Percentiles rank a stretch among this genome's conserved stretches.
Conservation (phyloP, 2,797 vertebrate genomes). For the Tangara arthus region DNA sequence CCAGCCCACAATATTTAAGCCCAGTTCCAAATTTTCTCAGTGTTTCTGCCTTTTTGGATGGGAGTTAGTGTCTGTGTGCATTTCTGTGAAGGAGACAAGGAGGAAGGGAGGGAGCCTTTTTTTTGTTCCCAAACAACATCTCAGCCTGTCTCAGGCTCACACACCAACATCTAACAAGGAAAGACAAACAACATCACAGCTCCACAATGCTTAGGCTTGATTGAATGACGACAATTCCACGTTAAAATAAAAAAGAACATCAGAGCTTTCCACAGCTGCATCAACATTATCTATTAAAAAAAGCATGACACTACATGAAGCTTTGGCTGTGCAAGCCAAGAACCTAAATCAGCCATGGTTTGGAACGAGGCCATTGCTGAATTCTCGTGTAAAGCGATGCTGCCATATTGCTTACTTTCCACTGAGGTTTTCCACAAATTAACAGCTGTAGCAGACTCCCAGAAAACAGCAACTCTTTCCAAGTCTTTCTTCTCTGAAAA, state of each 20-base stretch:
- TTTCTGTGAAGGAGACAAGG: background rate
- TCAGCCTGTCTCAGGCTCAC: background rate
- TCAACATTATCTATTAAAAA: constrained; percentile 64
- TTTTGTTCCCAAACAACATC: constrained; percentile 32
- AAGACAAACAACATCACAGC: constrained; percentile 59
- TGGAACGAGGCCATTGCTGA: constrained; percentile 66
- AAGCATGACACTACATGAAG: constrained; percentile 56
- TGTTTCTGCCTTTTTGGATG: constrained; percentile 7
- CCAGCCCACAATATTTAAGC: background rate
- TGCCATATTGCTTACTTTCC: constrained; percentile 72
- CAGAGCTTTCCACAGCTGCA: constrained; percentile 70
- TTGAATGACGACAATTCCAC: constrained; percentile 39
- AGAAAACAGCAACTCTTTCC: constrained; percentile 62
- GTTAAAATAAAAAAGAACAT: constrained; percentile 48
- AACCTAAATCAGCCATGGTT: constrained; percentile 53
- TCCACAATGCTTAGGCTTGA: constrained; percentile 10
- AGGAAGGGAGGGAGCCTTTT: constrained; percentile 19
- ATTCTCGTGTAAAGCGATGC: constrained; percentile 57
- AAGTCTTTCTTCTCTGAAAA: constrained; percentile 73
- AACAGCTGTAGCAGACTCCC: constrained; percentile 73
- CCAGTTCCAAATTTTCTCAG: constrained; percentile 37
- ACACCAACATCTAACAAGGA: constrained; percentile 46
- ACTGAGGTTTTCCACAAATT: constrained; percentile 71
- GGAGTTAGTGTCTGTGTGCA: background rate
- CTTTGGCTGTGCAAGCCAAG: constrained; percentile 38